These are phyloP conservation scores for Deilephila elpenor DNA, from an alignment of 2,888 invertebrate species.

Conservation along the genomic window DNA sequence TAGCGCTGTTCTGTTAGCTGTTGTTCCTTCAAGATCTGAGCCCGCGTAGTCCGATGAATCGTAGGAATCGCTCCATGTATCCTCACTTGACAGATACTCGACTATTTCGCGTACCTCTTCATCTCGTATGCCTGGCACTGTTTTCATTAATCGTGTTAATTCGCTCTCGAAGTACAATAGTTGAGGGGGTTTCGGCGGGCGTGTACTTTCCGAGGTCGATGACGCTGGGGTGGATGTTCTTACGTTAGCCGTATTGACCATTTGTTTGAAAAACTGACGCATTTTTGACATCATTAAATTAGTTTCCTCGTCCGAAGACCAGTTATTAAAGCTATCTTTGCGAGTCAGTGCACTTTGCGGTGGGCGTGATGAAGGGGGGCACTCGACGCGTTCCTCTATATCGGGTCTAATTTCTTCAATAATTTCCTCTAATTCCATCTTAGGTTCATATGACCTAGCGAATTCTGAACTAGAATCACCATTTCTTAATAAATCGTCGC, in stretches of 20 bases:
- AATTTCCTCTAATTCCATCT: slow-evolving; percentile 85
- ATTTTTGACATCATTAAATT: slow-evolving; percentile 98
- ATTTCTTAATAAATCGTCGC: slow-evolving; percentile 92
- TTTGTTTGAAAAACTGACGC: slow-evolving; percentile 95
- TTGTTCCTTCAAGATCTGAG: slow-evolving; percentile 91
- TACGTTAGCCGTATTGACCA: slow-evolving; percentile 89
- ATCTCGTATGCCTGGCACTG: slow-evolving; percentile 95
- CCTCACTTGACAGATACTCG: slow-evolving; percentile 95
- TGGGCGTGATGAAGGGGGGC: slow-evolving; percentile 81
- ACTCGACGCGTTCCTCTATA: slow-evolving; percentile 76
- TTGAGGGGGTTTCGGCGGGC: slow-evolving; percentile 92
- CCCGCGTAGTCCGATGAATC: slow-evolving; percentile 97
- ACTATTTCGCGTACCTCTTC: slow-evolving; percentile 96
- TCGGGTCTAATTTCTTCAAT: slow-evolving; percentile 85
- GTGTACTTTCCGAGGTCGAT: slow-evolving; percentile 85
- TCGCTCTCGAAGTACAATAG: slow-evolving; percentile 95
- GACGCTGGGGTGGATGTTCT: slow-evolving; percentile 83
- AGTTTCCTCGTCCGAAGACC: slow-evolving; percentile 97
- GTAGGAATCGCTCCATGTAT: slow-evolving; percentile 97
- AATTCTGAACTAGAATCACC: slow-evolving; percentile 83
- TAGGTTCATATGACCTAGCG: slow-evolving; percentile 80
- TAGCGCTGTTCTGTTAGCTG: slow-evolving; percentile 87
- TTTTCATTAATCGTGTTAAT: slow-evolving; percentile 95
- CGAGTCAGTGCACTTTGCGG: slow-evolving; percentile 87
- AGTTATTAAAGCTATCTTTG: slow-evolving; percentile 96